phyloP scores from a whole-genome alignment of 2,888 invertebrate genomes.

The Papilio gigon region DNA sequence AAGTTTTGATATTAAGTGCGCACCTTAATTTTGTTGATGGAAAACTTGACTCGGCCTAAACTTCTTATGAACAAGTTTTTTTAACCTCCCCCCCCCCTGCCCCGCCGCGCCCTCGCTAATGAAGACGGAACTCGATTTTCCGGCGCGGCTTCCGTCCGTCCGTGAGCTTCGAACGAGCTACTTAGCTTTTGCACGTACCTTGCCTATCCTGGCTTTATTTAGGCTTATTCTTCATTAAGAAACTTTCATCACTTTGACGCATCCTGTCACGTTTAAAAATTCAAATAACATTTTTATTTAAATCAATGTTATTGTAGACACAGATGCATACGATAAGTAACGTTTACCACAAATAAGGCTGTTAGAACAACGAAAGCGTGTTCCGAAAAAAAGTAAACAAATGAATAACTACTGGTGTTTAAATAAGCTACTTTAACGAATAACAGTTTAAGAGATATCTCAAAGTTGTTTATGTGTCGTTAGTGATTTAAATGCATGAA shows the following conservation, averaged over 20 bases:
- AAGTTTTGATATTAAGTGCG: conserved; percentile 77
- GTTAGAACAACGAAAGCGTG: neutral
- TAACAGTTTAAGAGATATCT: conserved; percentile 8
- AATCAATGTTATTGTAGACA: too few species aligned
- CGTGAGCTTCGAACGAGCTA: conserved; percentile 30
- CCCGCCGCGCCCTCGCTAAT: conserved; percentile 57
- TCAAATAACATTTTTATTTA: neutral
- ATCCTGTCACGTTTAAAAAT: neutral
- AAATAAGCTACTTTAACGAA: neutral
- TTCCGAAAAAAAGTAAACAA: neutral
- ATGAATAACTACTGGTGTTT: neutral
- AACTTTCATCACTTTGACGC: neutral
- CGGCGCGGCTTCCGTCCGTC: conserved; percentile 41
- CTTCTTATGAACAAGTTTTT: conserved; percentile 70
- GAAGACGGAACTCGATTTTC: conserved; percentile 74
- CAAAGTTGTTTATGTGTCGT: conserved; percentile 1
- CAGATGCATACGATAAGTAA: neutral
- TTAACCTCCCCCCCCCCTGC: conserved; percentile 53
- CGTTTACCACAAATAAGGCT: neutral
- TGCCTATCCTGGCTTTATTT: conserved; percentile 22
- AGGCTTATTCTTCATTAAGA: conserved; percentile 27
- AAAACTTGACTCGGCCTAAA: conserved; percentile 73
- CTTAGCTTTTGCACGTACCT: conserved; percentile 35
- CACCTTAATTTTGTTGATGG: conserved; percentile 80
- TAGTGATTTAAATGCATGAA: conserved; percentile 23